These are phyloP conservation scores for Morelia viridis DNA, from an alignment of 2,797 vertebrate genomes.

Conservation along the genomic window DNA sequence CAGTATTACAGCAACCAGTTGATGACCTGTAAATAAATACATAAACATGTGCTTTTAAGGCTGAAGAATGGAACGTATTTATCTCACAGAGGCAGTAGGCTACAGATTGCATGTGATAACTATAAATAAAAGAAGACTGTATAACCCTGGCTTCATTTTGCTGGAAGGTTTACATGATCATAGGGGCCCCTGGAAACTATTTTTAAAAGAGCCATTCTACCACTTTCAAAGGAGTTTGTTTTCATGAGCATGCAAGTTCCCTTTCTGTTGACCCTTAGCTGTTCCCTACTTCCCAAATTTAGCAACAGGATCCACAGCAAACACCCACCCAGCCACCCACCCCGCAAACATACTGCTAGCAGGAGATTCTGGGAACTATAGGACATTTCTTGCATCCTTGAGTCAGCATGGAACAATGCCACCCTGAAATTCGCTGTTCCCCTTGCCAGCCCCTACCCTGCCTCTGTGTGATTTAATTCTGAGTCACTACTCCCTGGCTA, in stretches of 20 bases:
- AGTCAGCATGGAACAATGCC: background rate
- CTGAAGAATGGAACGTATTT: conserved; percentile 27
- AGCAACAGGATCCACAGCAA: background rate
- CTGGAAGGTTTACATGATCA: background rate
- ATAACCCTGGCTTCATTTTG: conserved; percentile 23
- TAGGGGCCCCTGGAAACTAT: background rate
- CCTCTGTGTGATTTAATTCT: background rate
- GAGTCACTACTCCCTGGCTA: background rate
- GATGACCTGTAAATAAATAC: background rate
- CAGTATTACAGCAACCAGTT: conserved; percentile 5
- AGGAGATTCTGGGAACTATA: background rate
- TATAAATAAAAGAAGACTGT: conserved; percentile 47
- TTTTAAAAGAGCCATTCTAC: background rate
- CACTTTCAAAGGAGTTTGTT: background rate
- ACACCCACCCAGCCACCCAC: background rate
- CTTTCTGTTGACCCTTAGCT: fast-evolving
- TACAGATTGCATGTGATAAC: conserved; percentile 34
- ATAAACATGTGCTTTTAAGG: conserved; percentile 20
- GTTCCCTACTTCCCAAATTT: background rate
- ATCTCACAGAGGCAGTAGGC: conserved; percentile 32
- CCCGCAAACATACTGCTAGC: background rate
- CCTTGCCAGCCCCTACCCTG: background rate
- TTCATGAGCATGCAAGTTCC: background rate
- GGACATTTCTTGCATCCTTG: background rate
- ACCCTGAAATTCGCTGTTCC: background rate